Evolutionary conservation across 2,797 vertebrate genomes (phyloP), one percentile per base, ranked within the genome.

Genomic region (Sebastes diaconus): DNA sequence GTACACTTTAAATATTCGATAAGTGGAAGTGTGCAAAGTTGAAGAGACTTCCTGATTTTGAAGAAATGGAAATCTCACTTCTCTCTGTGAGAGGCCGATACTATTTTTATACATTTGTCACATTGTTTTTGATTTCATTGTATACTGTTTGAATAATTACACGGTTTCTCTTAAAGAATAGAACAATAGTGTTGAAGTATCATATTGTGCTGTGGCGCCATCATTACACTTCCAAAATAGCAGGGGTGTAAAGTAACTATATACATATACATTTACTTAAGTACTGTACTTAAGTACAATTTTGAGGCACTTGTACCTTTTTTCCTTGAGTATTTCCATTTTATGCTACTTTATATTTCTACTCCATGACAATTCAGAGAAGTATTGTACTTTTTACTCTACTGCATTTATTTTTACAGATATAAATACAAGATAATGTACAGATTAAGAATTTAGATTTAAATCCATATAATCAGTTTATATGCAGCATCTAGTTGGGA

Each of bases 31-130:
- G 5, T 20, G 6, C 1, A 2, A 32, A 2, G 8, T 1, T 75
- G 25, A 36, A 68, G 4, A 46, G 8, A 68, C 69, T 81, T 84
- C 67, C 69, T 79, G 18, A 71, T 68, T 87, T 80, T 74, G 22
- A 83, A 73, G 71, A 81, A 82, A 82, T 63, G 22, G 18, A 77
- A 74, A 80, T 76, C 4, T 73, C 16, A 39, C 13, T 70, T 73
- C n/a, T 39, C 13, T n/a, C 3, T 57, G 1, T 16, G 20, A 65
- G 9, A 22, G 3, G 6, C 18, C 46, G 16, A 50, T 20, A 20
- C 18, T 14, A 5, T 14, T 4, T 27, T 9, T 32, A 12, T 22
- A 24, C 5, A 39, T n/a, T 30, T 59, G 4, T 50, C 46, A 50
- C 46, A 50, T 18, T 50, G 46, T 50, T 64, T 80, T 27, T 66